Conservation (phyloP, 2,797 vertebrate genomes). For the Myripristis murdjan region DNA sequence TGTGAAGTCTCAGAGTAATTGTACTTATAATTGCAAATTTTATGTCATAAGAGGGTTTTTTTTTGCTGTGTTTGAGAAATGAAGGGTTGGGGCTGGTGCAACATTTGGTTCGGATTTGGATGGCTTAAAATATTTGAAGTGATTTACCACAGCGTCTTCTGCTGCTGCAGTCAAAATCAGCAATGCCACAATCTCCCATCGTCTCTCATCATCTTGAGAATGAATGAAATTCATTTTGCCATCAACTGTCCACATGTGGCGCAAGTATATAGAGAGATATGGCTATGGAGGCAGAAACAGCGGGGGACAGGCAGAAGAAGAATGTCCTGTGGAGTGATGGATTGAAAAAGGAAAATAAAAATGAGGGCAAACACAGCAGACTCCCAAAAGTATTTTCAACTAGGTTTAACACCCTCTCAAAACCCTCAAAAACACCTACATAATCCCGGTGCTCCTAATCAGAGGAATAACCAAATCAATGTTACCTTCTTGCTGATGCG, state of each 20-base stretch:
- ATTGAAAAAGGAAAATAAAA: conserved; percentile 76
- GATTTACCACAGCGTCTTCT: conserved; percentile 62
- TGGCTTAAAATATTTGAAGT: conserved; percentile 64
- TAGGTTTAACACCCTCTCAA: conserved; percentile 41
- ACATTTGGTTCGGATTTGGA: conserved; percentile 38
- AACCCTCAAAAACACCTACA: conserved; percentile 22
- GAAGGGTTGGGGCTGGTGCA: conserved; percentile 16
- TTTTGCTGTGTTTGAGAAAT: conserved; percentile 46
- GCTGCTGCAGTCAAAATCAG: conserved; percentile 65
- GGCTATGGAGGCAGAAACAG: conserved; percentile 59
- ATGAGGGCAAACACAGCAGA: conserved; percentile 66
- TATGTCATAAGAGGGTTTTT: conserved; percentile 39
- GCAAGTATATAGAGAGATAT: conserved; percentile 54
- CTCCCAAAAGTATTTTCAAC: conserved; percentile 53
- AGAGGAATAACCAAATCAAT: not conserved
- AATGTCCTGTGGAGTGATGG: conserved; percentile 66
- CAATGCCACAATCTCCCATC: conserved; percentile 63
- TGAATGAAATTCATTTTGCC: conserved; percentile 77
- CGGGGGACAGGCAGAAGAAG: conserved; percentile 51
- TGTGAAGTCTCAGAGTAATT: conserved; percentile 43
- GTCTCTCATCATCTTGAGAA: conserved; percentile 71
- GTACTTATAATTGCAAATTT: conserved; percentile 59
- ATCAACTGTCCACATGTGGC: conserved; percentile 78
- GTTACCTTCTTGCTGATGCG: not conserved
- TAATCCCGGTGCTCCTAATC: not conserved